These are phyloP conservation scores for Sesamia nonagrioides DNA, from an alignment of 1,140 invertebrate genomes.

Conservation along the genomic window DNA sequence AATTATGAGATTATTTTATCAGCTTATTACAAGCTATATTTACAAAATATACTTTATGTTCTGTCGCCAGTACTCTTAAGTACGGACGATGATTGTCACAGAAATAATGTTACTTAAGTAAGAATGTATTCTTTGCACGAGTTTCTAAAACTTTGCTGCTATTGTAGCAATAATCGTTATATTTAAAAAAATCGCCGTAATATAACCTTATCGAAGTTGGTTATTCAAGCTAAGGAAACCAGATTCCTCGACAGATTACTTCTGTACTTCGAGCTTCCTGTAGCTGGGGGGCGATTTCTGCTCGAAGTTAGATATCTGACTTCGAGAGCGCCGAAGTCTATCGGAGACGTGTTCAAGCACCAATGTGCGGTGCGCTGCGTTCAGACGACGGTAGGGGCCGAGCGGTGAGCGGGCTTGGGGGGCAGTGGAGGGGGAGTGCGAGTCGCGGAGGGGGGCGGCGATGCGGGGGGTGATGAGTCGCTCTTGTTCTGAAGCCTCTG, in stretches of 20 bases:
- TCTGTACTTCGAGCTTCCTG: background rate
- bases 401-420: slow-evolving; percentile 49
- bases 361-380: background rate
- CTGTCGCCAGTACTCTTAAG: background rate
- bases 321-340: background rate
- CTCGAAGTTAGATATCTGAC: too few species aligned
- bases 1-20: slow-evolving; percentile 29
- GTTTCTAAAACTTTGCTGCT: background rate
- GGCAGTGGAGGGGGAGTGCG: slow-evolving; percentile 52
- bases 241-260: too few species aligned
- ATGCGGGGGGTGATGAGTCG: slow-evolving; percentile 60
- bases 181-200: background rate
- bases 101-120: background rate
- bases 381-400: slow-evolving; percentile 71
- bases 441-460: slow-evolving; percentile 62
- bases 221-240: too few species aligned
- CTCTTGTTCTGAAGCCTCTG: slow-evolving; percentile 59
- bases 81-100: too few species aligned
- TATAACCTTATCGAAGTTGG: background rate
- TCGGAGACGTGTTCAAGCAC: background rate
- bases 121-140: slow-evolving; percentile 8
- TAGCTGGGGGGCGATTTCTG: background rate
- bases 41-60: slow-evolving; percentile 3
- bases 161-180: background rate
- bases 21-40: slow-evolving; percentile 17